Base-by-base conservation (phyloP, 2,113 vertebrate species). In the Pluvialis apricaria region DNA sequence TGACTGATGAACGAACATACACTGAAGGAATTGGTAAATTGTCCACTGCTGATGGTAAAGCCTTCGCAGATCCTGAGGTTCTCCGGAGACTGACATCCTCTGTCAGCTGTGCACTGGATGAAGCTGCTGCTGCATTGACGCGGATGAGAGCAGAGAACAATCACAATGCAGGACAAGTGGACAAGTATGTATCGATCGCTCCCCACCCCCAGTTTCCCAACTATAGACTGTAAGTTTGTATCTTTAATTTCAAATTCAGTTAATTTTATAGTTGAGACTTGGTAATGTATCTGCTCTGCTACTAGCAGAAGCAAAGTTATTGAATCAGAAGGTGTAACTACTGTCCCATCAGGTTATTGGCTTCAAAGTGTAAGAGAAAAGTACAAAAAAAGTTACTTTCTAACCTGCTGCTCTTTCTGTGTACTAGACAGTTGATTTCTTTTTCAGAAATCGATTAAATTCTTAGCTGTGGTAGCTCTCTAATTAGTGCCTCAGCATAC, bases 41-140 rank as follows among this genome's bases (percentile, higher is more conserved):
- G 97, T 99, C 99, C 98, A 99, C 99, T 98, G 99, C 99, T 96
- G 99, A 99, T 99, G 99, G 99, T 98, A 99, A 99, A 99, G 99
- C 99, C 98, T 99, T 99, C 99, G 99, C 99, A 99, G 99, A 99
- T 98, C 99, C 99, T 5, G 99, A 99, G 97, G 99, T 99, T 84
- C 99, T 99, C 87, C 98, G 99, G 69, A 99, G 99, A 92, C 98
- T 99, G 98, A 99, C 99, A 5, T 99, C 99, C 36, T 99, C 99
- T 28, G 99, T 99, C 97, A 99, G 99, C 97, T 99, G 99, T 87
- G 99, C 99, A 8, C 98, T 99, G 98, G 99, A 99, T 82, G 99
- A 99, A 98, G 99, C 99, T 65, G 99, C 99, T 18, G 99, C 99
- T 29, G 99, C 99, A 60, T 98, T 99, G 96, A 99, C 99, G 1